Base-by-base conservation (phyloP, 2,797 vertebrate genomes). In the Neomorphus geoffroyi region DNA sequence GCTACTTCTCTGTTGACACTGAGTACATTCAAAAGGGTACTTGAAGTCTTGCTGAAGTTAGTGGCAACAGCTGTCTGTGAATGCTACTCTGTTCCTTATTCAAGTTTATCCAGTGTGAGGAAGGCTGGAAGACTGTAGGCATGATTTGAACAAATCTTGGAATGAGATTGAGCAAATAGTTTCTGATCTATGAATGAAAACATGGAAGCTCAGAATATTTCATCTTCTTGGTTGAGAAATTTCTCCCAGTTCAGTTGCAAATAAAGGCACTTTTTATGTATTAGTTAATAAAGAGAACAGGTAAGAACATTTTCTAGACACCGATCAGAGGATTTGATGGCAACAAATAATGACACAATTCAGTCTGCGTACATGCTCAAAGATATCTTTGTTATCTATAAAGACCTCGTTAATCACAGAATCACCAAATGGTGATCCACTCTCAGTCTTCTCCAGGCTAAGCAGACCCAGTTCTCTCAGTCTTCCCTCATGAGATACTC, bases 1-100 rank as follows among this genome's bases (percentile, higher is more conserved):
- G 6, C 10, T 73, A 58, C 15, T 48, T 92, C 24, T 73, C 21
- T 60, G 33, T 16, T 75, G 80, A 81, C 91, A 79, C 24, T 57
- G 35, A 50, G 48, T 17, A 30, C 11, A 27, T 84, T 16, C 69
- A 18, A 60, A 54, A 90, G 62, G 75, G 23, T 57, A 11, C 33
- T 95, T 92, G 35, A 92, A 90, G 62, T 75, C 54, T 66, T 72
- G 70, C 45, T 45, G 94, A 93, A 80, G 64, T 79, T 58, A 93
- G 80, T 62, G 54, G 67, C 32, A 94, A 50, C 27, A 72, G n/a
- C 9, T 13, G 43, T 13, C 14, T 92, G 22, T 75, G 92, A 88
- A 81, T 53, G n/a, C 3, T 79, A 2, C 70, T 72, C 37, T 82
- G 35, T 26, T 73, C 56, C n/a, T 71, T 35, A 70, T 77, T 70